Percentiles rank a stretch among this genome's conserved stretches.
Evolutionary conservation across 2,113 vertebrate species (phyloP).

Genomic region (Myotis davidii): DNA sequence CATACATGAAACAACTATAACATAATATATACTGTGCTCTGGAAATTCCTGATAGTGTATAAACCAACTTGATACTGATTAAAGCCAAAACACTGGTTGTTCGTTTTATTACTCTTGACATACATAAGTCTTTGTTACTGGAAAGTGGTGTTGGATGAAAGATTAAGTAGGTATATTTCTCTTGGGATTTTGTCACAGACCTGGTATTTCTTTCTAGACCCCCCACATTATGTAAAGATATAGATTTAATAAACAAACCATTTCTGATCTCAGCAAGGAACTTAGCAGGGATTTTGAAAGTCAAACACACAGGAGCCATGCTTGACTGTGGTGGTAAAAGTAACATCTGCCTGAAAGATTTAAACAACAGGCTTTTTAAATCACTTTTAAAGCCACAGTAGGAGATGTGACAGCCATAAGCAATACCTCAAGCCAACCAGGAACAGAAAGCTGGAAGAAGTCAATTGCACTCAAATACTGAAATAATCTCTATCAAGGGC

Average conservation of each 20-base stretch:
- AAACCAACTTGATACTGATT: background rate
- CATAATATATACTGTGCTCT: background rate
- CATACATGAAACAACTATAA: background rate
- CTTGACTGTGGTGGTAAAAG: slow-evolving; percentile 85
- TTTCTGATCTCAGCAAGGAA: slow-evolving; percentile 85
- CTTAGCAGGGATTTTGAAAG: slow-evolving; percentile 85
- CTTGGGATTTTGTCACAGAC: slow-evolving; percentile 51
- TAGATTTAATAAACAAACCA: slow-evolving; percentile 84
- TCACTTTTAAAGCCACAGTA: slow-evolving; percentile 77
- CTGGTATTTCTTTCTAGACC: slow-evolving; percentile 77
- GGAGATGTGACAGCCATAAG: slow-evolving; percentile 79
- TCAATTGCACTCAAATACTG: background rate
- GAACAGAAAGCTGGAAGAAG: slow-evolving; percentile 13
- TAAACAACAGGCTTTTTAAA: slow-evolving; percentile 83
- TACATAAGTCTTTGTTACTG: slow-evolving; percentile 59
- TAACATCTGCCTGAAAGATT: slow-evolving; percentile 83
- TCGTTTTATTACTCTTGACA: slow-evolving; percentile 56
- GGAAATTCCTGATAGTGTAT: background rate
- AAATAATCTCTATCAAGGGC: background rate
- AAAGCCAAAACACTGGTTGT: background rate
- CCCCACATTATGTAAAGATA: slow-evolving; percentile 83
- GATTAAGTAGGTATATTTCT: slow-evolving; percentile 71
- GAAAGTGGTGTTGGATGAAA: slow-evolving; percentile 72
- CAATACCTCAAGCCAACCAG: slow-evolving; percentile 63
- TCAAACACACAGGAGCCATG: slow-evolving; percentile 85